phyloP scores from a whole-genome alignment of 1,140 invertebrate genomes.

The Kradibia gibbosae region DNA sequence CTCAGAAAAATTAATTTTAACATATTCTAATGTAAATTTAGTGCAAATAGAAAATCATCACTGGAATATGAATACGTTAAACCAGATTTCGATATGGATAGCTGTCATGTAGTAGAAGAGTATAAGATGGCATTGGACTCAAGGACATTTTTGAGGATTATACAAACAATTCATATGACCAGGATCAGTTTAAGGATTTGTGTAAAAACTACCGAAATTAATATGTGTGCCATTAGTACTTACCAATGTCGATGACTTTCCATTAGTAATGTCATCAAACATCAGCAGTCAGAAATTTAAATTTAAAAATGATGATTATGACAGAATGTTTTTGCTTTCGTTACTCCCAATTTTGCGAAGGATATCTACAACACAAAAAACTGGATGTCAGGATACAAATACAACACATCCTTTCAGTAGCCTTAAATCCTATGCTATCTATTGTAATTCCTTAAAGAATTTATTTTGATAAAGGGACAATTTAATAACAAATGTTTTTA shows the following conservation, averaged over 20 bases:
- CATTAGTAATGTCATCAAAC: conserved; percentile 62
- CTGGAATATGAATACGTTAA: not conserved
- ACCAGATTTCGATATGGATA: not conserved
- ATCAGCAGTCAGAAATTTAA: conserved; percentile 57
- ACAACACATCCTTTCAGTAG: conserved; percentile 63
- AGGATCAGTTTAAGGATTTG: not conserved
- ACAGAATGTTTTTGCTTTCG: conserved; percentile 69
- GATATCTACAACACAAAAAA: conserved; percentile 66
- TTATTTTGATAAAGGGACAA: no score
- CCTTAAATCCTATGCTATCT: not conserved
- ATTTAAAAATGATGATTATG: conserved; percentile 66
- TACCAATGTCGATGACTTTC: conserved; percentile 65
- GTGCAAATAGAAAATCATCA: no score
- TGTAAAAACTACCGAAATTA: conserved; percentile 58
- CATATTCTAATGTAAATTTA: no score
- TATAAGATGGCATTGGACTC: not conserved
- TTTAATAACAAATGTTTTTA: no score
- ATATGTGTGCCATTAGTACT: conserved; percentile 63
- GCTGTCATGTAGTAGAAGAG: not conserved
- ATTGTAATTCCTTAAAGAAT: no score
- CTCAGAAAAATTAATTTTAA: no score
- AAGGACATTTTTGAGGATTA: not conserved
- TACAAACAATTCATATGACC: not conserved
- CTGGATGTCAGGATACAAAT: conserved; percentile 69
- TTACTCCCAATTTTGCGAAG: conserved; percentile 64